These are phyloP conservation scores for Drosophila infuscata DNA, from an alignment of 2,888 invertebrate species.

Conservation along the genomic window DNA sequence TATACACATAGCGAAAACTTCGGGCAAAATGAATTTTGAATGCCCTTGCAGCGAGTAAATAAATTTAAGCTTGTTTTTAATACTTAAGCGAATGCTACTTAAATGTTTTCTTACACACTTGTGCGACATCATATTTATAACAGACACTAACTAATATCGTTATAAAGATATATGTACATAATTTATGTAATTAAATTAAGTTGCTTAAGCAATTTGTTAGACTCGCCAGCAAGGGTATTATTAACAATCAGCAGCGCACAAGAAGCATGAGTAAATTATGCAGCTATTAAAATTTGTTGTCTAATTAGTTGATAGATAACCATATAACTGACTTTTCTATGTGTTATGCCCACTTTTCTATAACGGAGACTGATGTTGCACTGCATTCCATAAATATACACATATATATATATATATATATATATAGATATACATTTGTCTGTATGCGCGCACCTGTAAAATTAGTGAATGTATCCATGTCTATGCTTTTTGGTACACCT, in stretches of 20 bases:
- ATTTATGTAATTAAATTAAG: background rate
- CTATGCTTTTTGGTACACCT: constrained; percentile 50
- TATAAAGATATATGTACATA: background rate
- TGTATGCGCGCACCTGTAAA: constrained; percentile 22
- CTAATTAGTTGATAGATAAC: constrained; percentile 42
- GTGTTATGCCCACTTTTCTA: constrained; percentile 49
- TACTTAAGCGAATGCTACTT: background rate
- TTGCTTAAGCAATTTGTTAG: background rate
- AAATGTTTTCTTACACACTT: background rate
- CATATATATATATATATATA: constrained; percentile 32
- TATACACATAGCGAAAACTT: constrained; percentile 8
- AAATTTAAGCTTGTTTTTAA: background rate
- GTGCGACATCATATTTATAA: background rate
- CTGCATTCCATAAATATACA: constrained; percentile 33
- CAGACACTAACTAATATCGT: background rate
- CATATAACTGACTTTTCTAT: constrained; percentile 32
- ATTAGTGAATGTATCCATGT: constrained; percentile 43
- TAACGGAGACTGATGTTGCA: constrained; percentile 69
- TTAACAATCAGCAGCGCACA: constrained; percentile 15
- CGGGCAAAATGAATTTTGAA: background rate
- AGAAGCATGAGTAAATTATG: constrained; percentile 36
- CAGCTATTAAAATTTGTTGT: constrained; percentile 37
- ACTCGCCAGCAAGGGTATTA: constrained; percentile 26
- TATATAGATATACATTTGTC: constrained; percentile 29
- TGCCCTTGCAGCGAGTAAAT: constrained; percentile 12